Percentiles rank a stretch among this genome's conserved stretches.
Conservation (phyloP, 1,140 invertebrate species). For the Colletes latitarsis region DNA sequence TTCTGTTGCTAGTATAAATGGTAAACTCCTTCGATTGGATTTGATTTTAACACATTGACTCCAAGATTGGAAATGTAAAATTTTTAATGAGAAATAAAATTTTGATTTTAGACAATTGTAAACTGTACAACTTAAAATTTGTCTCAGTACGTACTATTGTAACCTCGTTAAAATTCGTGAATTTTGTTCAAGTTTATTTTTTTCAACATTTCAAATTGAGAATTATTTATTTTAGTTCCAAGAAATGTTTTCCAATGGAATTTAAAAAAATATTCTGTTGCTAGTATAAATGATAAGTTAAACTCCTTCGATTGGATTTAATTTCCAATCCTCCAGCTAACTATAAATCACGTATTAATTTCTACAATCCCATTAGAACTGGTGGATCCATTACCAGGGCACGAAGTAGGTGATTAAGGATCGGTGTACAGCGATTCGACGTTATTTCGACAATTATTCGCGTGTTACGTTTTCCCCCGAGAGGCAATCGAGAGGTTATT, state of each 20-base stretch:
- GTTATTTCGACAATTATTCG: not conserved
- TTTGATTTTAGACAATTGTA: no score
- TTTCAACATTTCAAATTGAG: no score
- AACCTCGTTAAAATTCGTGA: no score
- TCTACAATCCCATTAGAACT: not conserved
- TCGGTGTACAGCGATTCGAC: not conserved
- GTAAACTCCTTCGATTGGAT: not conserved
- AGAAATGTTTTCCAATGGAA: no score
- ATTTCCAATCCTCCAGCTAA: not conserved
- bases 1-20: not conserved
- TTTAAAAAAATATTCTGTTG: no score
- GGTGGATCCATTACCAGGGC: not conserved
- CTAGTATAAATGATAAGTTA: not conserved
- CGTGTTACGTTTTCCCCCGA: not conserved
- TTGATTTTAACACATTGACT: no score
- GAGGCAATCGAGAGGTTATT: slow-evolving; percentile 4
- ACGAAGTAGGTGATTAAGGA: not conserved
- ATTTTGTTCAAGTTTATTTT: no score
- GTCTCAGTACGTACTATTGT: no score
- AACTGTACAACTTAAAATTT: no score
- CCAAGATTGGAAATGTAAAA: no score
- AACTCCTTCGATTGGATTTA: not conserved
- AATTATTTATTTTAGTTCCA: no score
- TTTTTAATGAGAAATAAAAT: no score
- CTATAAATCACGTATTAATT: not conserved